Evolutionary conservation across 2,888 invertebrate species (phyloP).

Genomic region (Dasysyrphus tricinctus): DNA sequence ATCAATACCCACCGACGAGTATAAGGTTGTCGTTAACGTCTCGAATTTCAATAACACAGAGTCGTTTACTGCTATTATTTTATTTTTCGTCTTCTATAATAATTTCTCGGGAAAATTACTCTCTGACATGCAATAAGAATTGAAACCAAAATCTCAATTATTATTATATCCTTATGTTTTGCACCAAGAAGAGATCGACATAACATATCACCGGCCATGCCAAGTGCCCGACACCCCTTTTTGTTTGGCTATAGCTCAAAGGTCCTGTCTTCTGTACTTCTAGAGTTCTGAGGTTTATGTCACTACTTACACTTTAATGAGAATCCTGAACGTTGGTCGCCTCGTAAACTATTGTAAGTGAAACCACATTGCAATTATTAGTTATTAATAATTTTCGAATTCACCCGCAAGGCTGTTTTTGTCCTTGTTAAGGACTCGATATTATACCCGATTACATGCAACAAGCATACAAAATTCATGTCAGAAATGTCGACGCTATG

Average conservation of each 20-base stretch:
- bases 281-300: slow-evolving; percentile 51
- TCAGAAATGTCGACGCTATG: slow-evolving; percentile 36
- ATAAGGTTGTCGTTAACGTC: slow-evolving; percentile 62
- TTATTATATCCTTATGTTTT: slow-evolving; percentile 52
- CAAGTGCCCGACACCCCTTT: slow-evolving; percentile 21
- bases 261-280: background rate
- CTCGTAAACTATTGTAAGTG: slow-evolving; percentile 43
- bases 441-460: slow-evolving; percentile 54
- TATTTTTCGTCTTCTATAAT: slow-evolving; percentile 37
- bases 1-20: background rate
- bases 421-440: background rate
- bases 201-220: slow-evolving; percentile 13
- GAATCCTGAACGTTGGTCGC: slow-evolving; percentile 46
- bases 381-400: slow-evolving; percentile 74
- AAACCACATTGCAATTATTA: slow-evolving; percentile 74
- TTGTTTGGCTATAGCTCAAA: background rate
- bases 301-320: slow-evolving; percentile 69
- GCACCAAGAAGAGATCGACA: slow-evolving; percentile 7
- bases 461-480: slow-evolving; percentile 70
- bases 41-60: slow-evolving; percentile 71
- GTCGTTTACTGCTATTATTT: slow-evolving; percentile 59
- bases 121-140: slow-evolving; percentile 60
- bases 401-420: slow-evolving; percentile 16
- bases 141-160: slow-evolving; percentile 69
- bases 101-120: slow-evolving; percentile 64